Evolutionary conservation across 1,140 invertebrate species (phyloP), one percentile per base, ranked within the genome.

Genomic region (Anastrepha obliqua): DNA sequence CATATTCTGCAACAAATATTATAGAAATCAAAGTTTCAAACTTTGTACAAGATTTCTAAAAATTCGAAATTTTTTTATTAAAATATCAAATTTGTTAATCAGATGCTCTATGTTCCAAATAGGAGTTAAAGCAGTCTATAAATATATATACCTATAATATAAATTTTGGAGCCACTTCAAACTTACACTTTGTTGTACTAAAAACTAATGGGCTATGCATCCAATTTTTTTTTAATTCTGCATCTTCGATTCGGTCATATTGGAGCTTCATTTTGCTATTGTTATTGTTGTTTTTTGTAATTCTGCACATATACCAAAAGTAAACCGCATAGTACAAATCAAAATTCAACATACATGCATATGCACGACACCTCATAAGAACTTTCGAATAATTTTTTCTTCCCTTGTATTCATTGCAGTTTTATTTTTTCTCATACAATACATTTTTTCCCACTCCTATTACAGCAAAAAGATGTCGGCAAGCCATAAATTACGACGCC

Each of bases 231-330:
- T 29, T 29, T 29, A 29, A 29, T 29, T 29, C 29, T 29, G 29
- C 29, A 29, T 29, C 29, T 29, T 0, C 29, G 29, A 29, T 29
- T 29, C 29, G 29, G 29, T 29, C 29, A 29, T 29, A 29, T 74
- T 74, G 5, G 3, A 13, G 64, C 29, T 67, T 6, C 67, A 58
- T 55, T 55, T 29, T 74, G 39, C 17, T 81, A 58, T 42, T 55
- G 74, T 81, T 81, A 47, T 20, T 81, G 74, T 81, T 81, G 60
- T 62, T 81, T 81, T 17, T 55, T 81, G 74, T 51, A 17, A 55
- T 55, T 44, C 74, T 55, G 74, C 51, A 20, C 74, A 81, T 81
- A 6, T 58, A 81, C 20, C 6, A 29, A 81, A 81, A 67, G 29
- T 9, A 58, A 58, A 81, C 42, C 44, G 17, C 29, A 39, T 3